These are phyloP conservation scores for Gracilinanus agilis DNA, from an alignment of 2,113 vertebrate species.

Conservation along the genomic window DNA sequence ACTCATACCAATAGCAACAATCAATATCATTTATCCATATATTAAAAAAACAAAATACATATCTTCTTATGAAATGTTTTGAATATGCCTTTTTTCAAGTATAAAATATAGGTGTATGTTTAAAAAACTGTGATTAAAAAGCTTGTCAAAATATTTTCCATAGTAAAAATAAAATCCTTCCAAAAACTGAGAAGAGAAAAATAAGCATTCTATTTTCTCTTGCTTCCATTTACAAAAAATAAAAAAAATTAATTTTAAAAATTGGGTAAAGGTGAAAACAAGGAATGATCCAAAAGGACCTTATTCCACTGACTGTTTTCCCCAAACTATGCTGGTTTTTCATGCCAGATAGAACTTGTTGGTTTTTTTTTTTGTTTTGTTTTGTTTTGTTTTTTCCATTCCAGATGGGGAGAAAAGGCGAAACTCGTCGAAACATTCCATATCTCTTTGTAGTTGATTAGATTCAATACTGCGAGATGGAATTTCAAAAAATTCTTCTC, in stretches of 20 bases:
- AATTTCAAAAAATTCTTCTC: neutral
- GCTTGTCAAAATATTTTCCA: neutral
- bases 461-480: neutral
- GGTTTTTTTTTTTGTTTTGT: too few relatives aligned
- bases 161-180: neutral
- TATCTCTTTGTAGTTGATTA: neutral
- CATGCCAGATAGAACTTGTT: neutral
- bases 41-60: neutral
- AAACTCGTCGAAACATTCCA: neutral
- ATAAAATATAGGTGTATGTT: neutral
- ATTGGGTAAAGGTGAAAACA: neutral
- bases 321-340: neutral
- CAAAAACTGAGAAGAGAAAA: neutral
- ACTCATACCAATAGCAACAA: neutral
- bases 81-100: neutral
- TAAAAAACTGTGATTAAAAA: neutral
- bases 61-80: neutral
- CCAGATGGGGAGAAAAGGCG: neutral
- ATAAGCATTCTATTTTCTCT: neutral
- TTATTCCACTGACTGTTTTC: neutral
- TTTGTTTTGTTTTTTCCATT: neutral
- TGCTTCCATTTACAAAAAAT: neutral
- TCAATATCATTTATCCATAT: neutral
- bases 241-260: neutral
- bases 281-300: neutral